Evolutionary conservation across 2,888 invertebrate species (phyloP).

Genomic region (Panopea generosa): DNA sequence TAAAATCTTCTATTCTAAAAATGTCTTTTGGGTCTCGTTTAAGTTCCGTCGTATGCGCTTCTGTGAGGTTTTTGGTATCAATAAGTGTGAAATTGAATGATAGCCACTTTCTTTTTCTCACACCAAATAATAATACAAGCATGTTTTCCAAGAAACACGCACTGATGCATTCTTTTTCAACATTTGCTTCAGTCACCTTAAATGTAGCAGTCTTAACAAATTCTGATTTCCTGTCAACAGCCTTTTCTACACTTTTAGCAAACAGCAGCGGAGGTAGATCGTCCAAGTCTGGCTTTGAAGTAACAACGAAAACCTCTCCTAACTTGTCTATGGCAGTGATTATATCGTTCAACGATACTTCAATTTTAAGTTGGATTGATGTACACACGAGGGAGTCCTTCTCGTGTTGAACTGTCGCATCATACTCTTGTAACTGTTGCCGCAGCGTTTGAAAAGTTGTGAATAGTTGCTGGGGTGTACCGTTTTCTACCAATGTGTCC

Average conservation of each 20-base stretch:
- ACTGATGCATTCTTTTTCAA: slow-evolving; percentile 1
- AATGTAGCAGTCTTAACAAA: slow-evolving; percentile 21
- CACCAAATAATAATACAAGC: slow-evolving; percentile 30
- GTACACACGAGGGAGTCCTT: slow-evolving; percentile 31
- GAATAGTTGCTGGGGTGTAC: slow-evolving; percentile 41
- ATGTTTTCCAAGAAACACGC: slow-evolving; percentile 35
- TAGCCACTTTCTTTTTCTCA: slow-evolving; percentile 42
- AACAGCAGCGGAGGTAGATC: slow-evolving; percentile 34
- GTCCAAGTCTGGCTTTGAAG: slow-evolving; percentile 25
- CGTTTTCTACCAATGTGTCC: slow-evolving; percentile 42
- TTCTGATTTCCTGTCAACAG: slow-evolving; percentile 24
- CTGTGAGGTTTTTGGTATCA: slow-evolving; percentile 25
- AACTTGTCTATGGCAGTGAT: slow-evolving; percentile 26
- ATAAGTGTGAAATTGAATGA: slow-evolving; percentile 31
- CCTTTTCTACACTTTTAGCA: slow-evolving; percentile 13
- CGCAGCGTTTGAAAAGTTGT: slow-evolving; percentile 40
- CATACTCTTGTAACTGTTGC: slow-evolving; percentile 46
- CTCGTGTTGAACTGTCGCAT: slow-evolving; percentile 29
- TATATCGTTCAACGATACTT: slow-evolving; percentile 16
- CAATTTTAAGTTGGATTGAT: slow-evolving; percentile 30
- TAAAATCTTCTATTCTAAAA: slow-evolving; percentile 31
- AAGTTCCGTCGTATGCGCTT: slow-evolving; percentile 29
- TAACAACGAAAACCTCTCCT: slow-evolving; percentile 25
- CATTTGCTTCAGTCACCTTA: slow-evolving; percentile 10
- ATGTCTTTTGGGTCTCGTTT: slow-evolving; percentile 44